Evolutionary conservation across 2,888 invertebrate species (phyloP), one percentile per base, ranked within the genome.

Genomic region (Acrobasis repandana): DNA sequence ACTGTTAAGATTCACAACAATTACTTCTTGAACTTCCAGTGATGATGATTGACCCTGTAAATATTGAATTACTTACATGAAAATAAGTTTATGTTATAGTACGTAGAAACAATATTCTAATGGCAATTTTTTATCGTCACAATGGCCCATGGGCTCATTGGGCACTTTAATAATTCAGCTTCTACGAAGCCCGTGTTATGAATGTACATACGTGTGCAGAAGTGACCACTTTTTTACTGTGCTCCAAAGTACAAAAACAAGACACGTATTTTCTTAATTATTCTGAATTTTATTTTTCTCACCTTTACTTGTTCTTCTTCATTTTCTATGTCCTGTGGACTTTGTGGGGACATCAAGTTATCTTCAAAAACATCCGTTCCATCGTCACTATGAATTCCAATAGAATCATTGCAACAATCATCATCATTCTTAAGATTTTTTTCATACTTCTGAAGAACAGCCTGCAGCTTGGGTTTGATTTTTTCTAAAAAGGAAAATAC

Each of bases 401-500:
- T 67, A 63, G 64, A 65, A 50, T 52, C 51, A 47, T 52, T 15
- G 14, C 63, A 61, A 49, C 67, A 60, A 52, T 71, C 68, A 57
- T 67, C 69, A 46, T 62, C 65, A 57, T 61, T 65, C 49, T 62
- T 63, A 46, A 68, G 65, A 11, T 56, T 34, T 56, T 73, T 75
- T 15, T 77, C 70, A 72, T 76, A 80, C 65, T 77, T 78, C 56
- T 74, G 56, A 46, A 80, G 59, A 50, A 79, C 59, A 20, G 60
- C 56, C 65, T 75, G 73, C 56, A 72, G 65, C 5, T 60, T 65
- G 16, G 65, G 70, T 36, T 51, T 70, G 38, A 77, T 61, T 61
- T 81, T 82, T 67, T 61, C 86, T 86, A 71, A 80, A 83, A 50
- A 20, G 47, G 62, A 57, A 52, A 18, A 61, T 28, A n/a, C n/a